Percentiles rank a stretch among this genome's conserved stretches.
Evolutionary conservation across 1,140 invertebrate genomes (phyloP).

Genomic region (Ips typographus): DNA sequence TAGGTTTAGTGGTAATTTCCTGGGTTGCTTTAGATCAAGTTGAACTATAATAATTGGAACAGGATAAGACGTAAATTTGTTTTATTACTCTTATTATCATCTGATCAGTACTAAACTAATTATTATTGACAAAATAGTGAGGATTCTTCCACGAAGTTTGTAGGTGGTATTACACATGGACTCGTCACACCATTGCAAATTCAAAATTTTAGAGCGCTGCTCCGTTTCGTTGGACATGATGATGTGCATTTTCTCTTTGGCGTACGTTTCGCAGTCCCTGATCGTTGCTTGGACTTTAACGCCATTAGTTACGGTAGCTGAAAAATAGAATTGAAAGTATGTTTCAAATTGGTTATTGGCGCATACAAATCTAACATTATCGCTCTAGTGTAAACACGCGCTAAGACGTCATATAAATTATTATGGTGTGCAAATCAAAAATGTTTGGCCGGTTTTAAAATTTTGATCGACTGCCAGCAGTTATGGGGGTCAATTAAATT

Average conservation of each 20-base stretch:
- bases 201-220: neutral
- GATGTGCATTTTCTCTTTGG: neutral
- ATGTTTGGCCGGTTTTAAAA: neutral
- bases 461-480: neutral
- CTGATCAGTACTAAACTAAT: too few species aligned
- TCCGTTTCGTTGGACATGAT: neutral
- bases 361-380: too few species aligned
- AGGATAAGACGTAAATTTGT: too few species aligned
- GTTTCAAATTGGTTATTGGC: too few species aligned
- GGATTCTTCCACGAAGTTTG: too few species aligned
- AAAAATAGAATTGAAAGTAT: constrained; percentile 6
- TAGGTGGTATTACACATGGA: too few species aligned
- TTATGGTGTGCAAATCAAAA: neutral
- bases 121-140: too few species aligned
- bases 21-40: too few species aligned
- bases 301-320: constrained; percentile 13
- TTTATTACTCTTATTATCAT: too few species aligned
- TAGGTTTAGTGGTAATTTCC: too few species aligned
- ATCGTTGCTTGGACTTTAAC: constrained; percentile 16
- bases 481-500: neutral
- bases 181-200: neutral
- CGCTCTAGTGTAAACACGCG: too few species aligned
- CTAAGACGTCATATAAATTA: neutral
- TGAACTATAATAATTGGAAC: too few species aligned
- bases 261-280: constrained; percentile 7